Evolutionary conservation across 2,797 vertebrate genomes (phyloP).

Genomic region (Sebastes minor): DNA sequence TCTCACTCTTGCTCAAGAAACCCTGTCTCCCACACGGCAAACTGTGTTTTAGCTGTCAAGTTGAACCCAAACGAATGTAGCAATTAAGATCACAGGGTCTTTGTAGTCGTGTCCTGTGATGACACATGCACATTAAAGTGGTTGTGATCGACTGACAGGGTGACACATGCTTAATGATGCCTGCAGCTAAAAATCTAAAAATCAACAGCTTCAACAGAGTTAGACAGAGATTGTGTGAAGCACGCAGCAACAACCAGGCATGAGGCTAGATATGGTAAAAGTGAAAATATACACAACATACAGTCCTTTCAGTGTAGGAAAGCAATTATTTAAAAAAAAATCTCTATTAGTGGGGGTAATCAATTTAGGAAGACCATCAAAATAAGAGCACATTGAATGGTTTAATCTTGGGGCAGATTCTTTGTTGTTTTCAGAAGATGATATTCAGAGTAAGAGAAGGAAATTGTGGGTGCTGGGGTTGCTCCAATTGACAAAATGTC

Average conservation of each 20-base stretch:
- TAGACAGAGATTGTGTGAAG: neutral
- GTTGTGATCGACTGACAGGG: constrained; percentile 3
- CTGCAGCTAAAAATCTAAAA: neutral
- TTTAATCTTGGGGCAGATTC: no score
- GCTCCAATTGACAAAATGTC: no score
- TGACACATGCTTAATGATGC: constrained; percentile 14
- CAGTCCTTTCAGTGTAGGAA: neutral
- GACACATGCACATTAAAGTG: constrained; percentile 24
- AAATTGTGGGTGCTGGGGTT: no score
- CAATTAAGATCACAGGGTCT: constrained; percentile 24
- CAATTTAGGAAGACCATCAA: neutral
- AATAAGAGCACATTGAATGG: no score
- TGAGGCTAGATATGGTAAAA: neutral
- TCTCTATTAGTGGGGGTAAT: neutral
- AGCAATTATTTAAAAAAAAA: no score
- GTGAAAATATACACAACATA: neutral
- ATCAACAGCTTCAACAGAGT: neutral
- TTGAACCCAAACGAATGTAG: neutral
- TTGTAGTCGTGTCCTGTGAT: constrained; percentile 4
- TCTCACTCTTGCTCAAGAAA: constrained; percentile 7
- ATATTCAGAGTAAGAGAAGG: no score
- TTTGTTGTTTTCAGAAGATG: no score
- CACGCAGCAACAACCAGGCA: neutral
- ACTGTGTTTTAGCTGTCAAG: constrained; percentile 20
- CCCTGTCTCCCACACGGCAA: neutral